Conservation (phyloP, 2,113 vertebrate genomes). For the Protobothrops mucrosquamatus region DNA sequence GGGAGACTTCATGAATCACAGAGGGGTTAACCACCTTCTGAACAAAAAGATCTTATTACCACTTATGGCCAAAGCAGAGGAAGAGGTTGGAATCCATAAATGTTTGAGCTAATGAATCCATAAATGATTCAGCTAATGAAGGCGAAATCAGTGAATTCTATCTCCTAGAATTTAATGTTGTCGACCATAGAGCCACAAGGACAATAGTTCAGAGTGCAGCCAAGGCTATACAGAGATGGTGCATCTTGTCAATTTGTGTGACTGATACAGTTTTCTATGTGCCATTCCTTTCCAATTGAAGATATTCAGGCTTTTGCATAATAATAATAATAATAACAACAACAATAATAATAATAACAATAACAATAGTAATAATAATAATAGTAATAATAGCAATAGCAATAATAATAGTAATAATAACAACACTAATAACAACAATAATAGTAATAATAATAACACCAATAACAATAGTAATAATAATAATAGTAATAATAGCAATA, state of each 20-base stretch:
- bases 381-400: background rate
- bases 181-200: background rate
- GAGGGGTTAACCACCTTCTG: background rate
- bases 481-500: too few relatives aligned
- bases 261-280: background rate
- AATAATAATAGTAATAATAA: too few relatives aligned
- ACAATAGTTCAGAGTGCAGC: background rate
- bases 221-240: background rate
- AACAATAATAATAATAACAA: background rate
- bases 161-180: constrained; percentile 1
- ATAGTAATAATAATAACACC: too few relatives aligned
- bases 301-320: too few relatives aligned
- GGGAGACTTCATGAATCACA: background rate
- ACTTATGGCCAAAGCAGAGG: background rate
- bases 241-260: background rate
- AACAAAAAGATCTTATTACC: background rate
- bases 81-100: background rate
- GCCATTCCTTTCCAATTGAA: background rate
- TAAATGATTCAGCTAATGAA: background rate
- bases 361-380: background rate
- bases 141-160: fast-evolving
- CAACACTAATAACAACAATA: too few relatives aligned
- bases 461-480: too few relatives aligned
- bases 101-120: background rate
- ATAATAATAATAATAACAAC: background rate